Percentiles rank a stretch among this genome's conserved stretches.
Evolutionary conservation across 2,888 invertebrate genomes (phyloP).

Genomic region (Ectemnius continuus): DNA sequence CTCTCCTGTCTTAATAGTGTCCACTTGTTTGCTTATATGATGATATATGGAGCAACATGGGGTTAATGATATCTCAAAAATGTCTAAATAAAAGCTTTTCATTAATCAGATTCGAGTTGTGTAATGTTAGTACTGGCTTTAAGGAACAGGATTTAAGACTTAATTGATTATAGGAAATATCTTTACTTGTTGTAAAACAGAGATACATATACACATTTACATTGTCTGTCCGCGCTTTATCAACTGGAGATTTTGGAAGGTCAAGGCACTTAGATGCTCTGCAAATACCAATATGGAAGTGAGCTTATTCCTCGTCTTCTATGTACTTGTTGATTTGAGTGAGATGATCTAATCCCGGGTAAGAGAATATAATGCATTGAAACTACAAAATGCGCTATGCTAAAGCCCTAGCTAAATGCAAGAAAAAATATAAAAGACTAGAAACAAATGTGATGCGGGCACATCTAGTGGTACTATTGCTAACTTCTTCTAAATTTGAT

Average conservation of each 20-base stretch:
- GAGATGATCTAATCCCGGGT: constrained; percentile 7
- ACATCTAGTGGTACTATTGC: constrained; percentile 26
- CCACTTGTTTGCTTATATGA: too few relatives aligned
- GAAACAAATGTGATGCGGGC: constrained; percentile 21
- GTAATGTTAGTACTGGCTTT: background rate
- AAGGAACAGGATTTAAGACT: constrained; percentile 23
- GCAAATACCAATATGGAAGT: constrained; percentile 57
- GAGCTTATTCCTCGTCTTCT: constrained; percentile 16
- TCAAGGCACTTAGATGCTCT: constrained; percentile 66
- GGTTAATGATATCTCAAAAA: too few relatives aligned
- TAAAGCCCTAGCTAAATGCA: constrained; percentile 47
- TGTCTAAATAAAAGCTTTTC: too few relatives aligned
- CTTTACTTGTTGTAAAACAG: constrained; percentile 55
- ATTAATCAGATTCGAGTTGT: too few relatives aligned
- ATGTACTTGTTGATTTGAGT: background rate
- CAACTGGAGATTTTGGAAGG: constrained; percentile 47
- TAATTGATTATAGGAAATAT: constrained; percentile 40
- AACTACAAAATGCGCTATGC: constrained; percentile 8
- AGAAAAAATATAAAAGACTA: constrained; percentile 23
- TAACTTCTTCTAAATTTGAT: constrained; percentile 17
- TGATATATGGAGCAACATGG: too few relatives aligned
- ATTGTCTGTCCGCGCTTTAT: constrained; percentile 22
- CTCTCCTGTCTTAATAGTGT: too few relatives aligned
- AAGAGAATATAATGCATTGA: constrained; percentile 15
- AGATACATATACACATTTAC: constrained; percentile 39